Evolutionary conservation across 1,140 invertebrate species (phyloP).

Genomic region (Calliphora vicina): DNA sequence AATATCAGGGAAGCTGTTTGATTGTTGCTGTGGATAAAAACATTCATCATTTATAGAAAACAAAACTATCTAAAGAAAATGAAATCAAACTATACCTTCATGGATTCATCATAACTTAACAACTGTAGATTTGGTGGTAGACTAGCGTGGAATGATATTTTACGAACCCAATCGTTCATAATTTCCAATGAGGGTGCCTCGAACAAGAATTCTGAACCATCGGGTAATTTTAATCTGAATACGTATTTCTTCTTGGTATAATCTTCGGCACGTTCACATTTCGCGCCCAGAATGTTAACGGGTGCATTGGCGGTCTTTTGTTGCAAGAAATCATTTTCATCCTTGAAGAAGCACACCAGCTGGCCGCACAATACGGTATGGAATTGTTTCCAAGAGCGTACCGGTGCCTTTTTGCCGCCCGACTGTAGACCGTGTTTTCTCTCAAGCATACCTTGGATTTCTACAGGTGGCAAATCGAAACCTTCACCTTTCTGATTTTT

Average conservation of each 20-base stretch:
- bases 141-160: conserved; percentile 92
- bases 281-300: conserved; percentile 83
- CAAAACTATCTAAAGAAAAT: neutral
- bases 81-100: conserved; percentile 54
- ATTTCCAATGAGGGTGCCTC: conserved; percentile 76
- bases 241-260: conserved; percentile 96
- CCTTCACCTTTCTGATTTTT: conserved; percentile 77
- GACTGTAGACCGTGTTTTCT: conserved; percentile 94
- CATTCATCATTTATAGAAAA: neutral
- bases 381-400: conserved; percentile 94
- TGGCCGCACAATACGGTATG: conserved; percentile 97
- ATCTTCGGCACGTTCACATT: conserved; percentile 85
- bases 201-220: conserved; percentile 94
- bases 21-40: conserved; percentile 53
- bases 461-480: conserved; percentile 84
- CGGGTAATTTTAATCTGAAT: conserved; percentile 85
- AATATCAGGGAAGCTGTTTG: conserved; percentile 61
- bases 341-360: conserved; percentile 97
- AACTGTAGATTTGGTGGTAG: conserved; percentile 89
- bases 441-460: conserved; percentile 89
- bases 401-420: conserved; percentile 92
- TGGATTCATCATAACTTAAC: conserved; percentile 77
- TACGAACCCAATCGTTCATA: conserved; percentile 93
- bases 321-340: conserved; percentile 87
- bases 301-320: conserved; percentile 90